Evolutionary conservation across 2,888 invertebrate genomes (phyloP).

Genomic region (Plagiodera versicolora): DNA sequence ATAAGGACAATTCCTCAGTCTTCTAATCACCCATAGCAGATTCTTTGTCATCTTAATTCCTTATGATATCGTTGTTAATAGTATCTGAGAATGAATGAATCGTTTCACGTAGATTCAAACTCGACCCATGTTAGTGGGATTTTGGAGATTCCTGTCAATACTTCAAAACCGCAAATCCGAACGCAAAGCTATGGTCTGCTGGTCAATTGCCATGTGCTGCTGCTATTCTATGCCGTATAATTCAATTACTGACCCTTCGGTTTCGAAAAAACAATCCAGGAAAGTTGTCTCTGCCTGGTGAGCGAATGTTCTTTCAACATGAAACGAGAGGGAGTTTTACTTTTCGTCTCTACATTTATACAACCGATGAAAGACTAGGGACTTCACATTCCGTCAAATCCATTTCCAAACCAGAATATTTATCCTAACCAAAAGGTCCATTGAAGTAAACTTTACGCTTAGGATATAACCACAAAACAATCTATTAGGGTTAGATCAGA

Average conservation of each 20-base stretch:
- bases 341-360: too few species aligned
- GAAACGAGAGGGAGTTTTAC: background rate
- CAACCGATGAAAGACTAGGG: too few species aligned
- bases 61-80: background rate
- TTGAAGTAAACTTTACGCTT: too few species aligned
- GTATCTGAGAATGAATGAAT: background rate
- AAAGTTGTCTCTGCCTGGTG: background rate
- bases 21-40: too few species aligned
- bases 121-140: constrained; percentile 9
- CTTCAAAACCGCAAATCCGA: background rate
- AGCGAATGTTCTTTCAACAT: background rate
- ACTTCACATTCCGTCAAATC: too few species aligned
- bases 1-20: too few species aligned
- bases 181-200: background rate
- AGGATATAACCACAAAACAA: too few species aligned
- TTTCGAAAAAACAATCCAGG: constrained; percentile 11
- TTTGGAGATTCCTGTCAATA: constrained; percentile 14
- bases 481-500: too few species aligned
- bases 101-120: background rate
- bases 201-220: constrained; percentile 39
- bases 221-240: constrained; percentile 51
- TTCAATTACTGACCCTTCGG: constrained; percentile 46
- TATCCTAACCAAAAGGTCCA: too few species aligned
- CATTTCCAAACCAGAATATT: too few species aligned
- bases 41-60: too few species aligned